phyloP scores from a whole-genome alignment of 2,888 invertebrate genomes.

The Mythimna pallens region DNA sequence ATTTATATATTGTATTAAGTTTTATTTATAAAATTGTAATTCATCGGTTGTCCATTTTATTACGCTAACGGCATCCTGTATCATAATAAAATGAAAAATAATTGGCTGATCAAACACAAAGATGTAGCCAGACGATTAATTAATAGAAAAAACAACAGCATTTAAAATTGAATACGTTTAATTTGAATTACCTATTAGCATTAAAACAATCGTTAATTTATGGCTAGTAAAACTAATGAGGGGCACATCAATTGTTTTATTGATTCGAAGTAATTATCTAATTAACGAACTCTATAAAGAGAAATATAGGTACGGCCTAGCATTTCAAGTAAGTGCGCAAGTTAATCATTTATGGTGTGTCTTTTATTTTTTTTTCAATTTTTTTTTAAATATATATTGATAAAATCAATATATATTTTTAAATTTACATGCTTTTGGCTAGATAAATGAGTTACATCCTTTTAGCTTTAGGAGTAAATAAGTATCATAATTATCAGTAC shows the following conservation, averaged over 20 bases:
- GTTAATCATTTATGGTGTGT: too few relatives aligned
- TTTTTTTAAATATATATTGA: too few relatives aligned
- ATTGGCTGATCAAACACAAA: slow-evolving; percentile 33
- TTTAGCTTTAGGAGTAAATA: too few relatives aligned
- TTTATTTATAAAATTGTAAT: slow-evolving; percentile 22
- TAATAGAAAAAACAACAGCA: slow-evolving; percentile 18
- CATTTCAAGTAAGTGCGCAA: too few relatives aligned
- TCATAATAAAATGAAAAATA: slow-evolving; percentile 18
- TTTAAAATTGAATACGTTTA: slow-evolving; percentile 39
- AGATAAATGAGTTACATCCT: too few relatives aligned
- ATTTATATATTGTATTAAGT: background rate
- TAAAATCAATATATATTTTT: too few relatives aligned
- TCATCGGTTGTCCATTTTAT: slow-evolving; percentile 11
- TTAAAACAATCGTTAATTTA: slow-evolving; percentile 42
- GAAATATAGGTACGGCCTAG: too few relatives aligned
- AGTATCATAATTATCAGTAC: too few relatives aligned
- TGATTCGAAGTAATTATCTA: slow-evolving; percentile 2
- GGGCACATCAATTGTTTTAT: slow-evolving; percentile 25
- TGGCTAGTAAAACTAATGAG: slow-evolving; percentile 44
- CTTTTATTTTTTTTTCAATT: too few relatives aligned
- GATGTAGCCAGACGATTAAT: slow-evolving; percentile 33
- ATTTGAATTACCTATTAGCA: slow-evolving; percentile 41
- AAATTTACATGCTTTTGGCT: too few relatives aligned
- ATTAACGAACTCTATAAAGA: background rate
- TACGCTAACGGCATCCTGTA: background rate